Conservation (phyloP, 2,797 vertebrate genomes). For the Scyliorhinus canicula region DNA sequence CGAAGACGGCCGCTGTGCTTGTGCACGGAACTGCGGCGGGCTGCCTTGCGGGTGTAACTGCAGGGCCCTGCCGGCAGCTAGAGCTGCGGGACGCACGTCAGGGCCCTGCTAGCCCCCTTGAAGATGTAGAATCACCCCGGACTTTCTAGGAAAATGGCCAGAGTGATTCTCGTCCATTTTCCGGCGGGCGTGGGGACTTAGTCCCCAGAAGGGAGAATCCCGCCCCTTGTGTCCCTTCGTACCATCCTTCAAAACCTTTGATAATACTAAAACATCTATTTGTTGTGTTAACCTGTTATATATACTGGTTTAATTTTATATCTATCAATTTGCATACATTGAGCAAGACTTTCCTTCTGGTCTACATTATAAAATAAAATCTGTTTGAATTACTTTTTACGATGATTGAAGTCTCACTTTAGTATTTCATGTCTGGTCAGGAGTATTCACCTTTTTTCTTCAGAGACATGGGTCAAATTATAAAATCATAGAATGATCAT, state of each 20-base stretch:
- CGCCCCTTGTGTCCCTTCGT: not conserved
- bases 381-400: not conserved
- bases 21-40: no score
- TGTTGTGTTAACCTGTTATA: not conserved
- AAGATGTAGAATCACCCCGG: no score
- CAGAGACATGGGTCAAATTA: not conserved
- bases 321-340: not conserved
- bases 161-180: no score
- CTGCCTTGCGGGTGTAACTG: no score
- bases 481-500: not conserved
- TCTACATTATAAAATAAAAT: not conserved
- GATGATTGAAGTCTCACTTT: not conserved
- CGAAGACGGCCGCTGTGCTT: no score
- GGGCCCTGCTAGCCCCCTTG: no score
- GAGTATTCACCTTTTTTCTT: not conserved
- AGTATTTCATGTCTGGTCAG: not conserved
- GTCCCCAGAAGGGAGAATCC: no score
- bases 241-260: not conserved
- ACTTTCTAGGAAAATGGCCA: no score
- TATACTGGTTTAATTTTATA: not conserved
- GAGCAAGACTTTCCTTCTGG: not conserved
- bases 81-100: no score
- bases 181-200: no score
- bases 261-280: not conserved
- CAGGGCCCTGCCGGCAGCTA: no score